A percentile compares a stretch with the other conserved stretches of the same genome.
Evolutionary conservation across 2,888 invertebrate genomes (phyloP).

Genomic region (Xanthostigma xanthostigma): DNA sequence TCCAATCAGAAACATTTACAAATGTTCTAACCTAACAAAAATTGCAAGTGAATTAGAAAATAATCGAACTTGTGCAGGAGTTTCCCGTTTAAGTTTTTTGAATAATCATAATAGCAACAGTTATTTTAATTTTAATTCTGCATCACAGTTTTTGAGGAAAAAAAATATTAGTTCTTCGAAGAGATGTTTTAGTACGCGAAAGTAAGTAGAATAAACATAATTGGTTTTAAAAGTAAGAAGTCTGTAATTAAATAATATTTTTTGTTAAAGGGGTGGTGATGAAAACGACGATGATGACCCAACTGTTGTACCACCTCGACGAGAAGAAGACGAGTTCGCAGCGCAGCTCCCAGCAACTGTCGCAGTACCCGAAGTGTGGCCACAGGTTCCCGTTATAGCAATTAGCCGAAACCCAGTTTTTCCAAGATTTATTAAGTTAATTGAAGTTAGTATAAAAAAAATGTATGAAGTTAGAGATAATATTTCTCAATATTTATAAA

Average conservation of each 20-base stretch:
- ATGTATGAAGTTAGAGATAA: constrained; percentile 3
- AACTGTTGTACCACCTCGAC: constrained; percentile 12
- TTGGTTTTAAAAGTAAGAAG: no score
- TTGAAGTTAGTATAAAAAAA: constrained; percentile 51
- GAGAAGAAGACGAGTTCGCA: constrained; percentile 28
- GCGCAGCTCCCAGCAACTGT: constrained; percentile 70
- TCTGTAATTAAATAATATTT: background rate
- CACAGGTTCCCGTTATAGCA: constrained; percentile 89
- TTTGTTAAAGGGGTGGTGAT: constrained; percentile 7
- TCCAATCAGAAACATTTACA: no score
- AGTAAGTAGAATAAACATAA: no score
- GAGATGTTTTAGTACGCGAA: no score
- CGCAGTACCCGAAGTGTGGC: constrained; percentile 92
- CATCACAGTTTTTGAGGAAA: no score
- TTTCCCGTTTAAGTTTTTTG: no score
- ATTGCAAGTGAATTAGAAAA: no score
- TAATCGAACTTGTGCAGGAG: no score
- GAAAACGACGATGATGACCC: constrained; percentile 10
- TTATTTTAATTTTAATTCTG: no score
- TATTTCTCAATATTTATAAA: background rate
- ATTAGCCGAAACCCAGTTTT: constrained; percentile 91
- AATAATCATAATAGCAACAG: no score
- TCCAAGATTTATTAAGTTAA: constrained; percentile 93
- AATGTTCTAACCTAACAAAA: no score
- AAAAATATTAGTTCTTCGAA: no score